phyloP scores from a whole-genome alignment of 2,888 invertebrate species.

The Penaeus monodon region DNA sequence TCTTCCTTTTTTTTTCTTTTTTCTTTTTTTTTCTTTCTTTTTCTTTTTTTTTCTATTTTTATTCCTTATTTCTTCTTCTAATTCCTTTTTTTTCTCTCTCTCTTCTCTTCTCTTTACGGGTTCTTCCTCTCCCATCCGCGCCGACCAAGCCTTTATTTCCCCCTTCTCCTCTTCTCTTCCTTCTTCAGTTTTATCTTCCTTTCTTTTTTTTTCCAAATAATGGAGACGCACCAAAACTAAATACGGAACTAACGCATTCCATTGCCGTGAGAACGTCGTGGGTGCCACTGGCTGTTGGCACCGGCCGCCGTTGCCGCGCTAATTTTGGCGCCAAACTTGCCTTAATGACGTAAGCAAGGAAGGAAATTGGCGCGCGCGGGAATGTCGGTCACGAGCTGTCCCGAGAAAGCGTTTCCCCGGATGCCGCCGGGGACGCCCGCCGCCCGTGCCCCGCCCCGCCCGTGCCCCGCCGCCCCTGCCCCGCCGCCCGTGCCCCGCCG shows the following conservation, averaged over 20 bases:
- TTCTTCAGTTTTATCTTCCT: too few species aligned
- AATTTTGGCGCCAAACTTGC: slow-evolving; percentile 33
- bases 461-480: too few species aligned
- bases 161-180: too few species aligned
- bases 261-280: slow-evolving; percentile 13
- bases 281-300: slow-evolving; percentile 23
- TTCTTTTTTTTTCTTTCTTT: background rate
- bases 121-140: too few species aligned
- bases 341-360: slow-evolving; percentile 32
- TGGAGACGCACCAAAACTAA: background rate
- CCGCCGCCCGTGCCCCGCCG: too few species aligned
- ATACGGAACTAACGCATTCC: slow-evolving; percentile 30
- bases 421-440: slow-evolving; percentile 6
- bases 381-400: slow-evolving; percentile 37
- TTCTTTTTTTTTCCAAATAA: too few species aligned
- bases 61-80: too few species aligned
- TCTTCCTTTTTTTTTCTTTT: background rate
- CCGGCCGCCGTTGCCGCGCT: slow-evolving; percentile 19
- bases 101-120: too few species aligned
- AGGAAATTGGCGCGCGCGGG: slow-evolving; percentile 34
- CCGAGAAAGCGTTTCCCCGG: slow-evolving; percentile 14
- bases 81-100: too few species aligned
- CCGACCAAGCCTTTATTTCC: too few species aligned
- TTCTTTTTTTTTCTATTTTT: too few species aligned
- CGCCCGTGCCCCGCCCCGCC: too few species aligned